phyloP scores from a whole-genome alignment of 2,888 invertebrate species.

The Tetranychus truncatus region DNA sequence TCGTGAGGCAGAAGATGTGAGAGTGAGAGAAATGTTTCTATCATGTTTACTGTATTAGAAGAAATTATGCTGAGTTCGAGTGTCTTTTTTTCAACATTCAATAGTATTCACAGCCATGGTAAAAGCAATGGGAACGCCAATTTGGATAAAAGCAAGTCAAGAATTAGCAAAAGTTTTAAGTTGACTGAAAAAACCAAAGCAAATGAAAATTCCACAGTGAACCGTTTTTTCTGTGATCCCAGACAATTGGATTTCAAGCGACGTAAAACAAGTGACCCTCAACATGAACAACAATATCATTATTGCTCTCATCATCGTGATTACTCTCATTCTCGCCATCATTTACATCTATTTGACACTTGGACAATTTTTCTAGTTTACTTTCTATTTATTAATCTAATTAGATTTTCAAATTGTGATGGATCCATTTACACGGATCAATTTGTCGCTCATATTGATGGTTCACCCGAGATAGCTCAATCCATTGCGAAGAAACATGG shows the following conservation, averaged over 20 bases:
- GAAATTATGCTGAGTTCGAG: background rate
- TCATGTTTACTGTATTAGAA: background rate
- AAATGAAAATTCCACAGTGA: background rate
- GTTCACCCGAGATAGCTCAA: constrained; percentile 48
- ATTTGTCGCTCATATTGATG: constrained; percentile 66
- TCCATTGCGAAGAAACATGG: constrained; percentile 60
- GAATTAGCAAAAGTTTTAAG: no score
- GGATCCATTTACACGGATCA: constrained; percentile 46
- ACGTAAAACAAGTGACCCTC: background rate
- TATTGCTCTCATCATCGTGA: background rate
- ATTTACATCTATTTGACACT: background rate
- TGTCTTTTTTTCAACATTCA: background rate
- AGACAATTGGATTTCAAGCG: background rate
- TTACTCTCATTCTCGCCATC: background rate
- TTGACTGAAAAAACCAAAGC: no score
- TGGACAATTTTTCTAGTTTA: background rate
- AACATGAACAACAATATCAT: no score
- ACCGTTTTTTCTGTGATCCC: background rate
- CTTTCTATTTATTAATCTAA: background rate
- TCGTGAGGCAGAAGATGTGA: background rate
- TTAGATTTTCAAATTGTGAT: background rate
- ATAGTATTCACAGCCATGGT: background rate
- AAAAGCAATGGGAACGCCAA: no score
- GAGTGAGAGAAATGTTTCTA: background rate
- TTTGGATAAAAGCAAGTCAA: no score